Percentiles rank a stretch among this genome's conserved stretches.
Conservation (phyloP, 2,797 vertebrate species). For the Neosalanx taihuensis region DNA sequence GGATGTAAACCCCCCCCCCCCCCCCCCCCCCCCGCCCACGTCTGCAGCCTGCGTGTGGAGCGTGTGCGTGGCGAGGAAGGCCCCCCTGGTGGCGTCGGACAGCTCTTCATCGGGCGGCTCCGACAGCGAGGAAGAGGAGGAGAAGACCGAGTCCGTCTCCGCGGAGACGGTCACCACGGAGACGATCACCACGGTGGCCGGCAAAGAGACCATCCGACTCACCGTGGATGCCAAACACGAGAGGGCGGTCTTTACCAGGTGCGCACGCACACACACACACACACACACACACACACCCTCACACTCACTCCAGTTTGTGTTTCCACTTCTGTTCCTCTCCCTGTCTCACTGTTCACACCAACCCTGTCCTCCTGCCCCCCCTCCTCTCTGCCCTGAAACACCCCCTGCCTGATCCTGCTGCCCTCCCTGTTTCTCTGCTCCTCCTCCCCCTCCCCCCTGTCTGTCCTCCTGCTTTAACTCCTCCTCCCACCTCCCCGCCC, state of each 20-base stretch:
- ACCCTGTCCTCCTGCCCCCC: constrained; percentile 3
- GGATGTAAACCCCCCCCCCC: neutral
- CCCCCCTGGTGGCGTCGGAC: constrained; percentile 83
- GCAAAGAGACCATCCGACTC: constrained; percentile 71
- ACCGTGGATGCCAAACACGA: constrained; percentile 71
- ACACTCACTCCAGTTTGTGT: constrained; percentile 11
- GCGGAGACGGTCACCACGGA: constrained; percentile 58
- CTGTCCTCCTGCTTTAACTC: constrained; percentile 31
- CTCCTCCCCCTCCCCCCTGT: constrained; percentile 7
- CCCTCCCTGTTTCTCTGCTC: neutral
- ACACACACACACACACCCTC: neutral
- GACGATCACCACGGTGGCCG: constrained; percentile 65
- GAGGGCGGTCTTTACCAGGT: constrained; percentile 72
- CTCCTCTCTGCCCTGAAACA: neutral
- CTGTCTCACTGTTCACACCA: neutral
- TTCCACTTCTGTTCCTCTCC: constrained; percentile 12
- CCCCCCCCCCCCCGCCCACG: neutral
- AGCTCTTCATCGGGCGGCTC: constrained; percentile 88
- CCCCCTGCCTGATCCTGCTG: neutral
- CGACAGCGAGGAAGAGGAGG: constrained; percentile 80
- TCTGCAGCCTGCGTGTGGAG: constrained; percentile 80
- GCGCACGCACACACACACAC: constrained; percentile 12
- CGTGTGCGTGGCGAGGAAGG: constrained; percentile 81
- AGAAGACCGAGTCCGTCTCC: constrained; percentile 61
- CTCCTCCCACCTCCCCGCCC: constrained; percentile 40